Evolutionary conservation across 2,888 invertebrate genomes (phyloP).

Genomic region (Tiphia femorata): DNA sequence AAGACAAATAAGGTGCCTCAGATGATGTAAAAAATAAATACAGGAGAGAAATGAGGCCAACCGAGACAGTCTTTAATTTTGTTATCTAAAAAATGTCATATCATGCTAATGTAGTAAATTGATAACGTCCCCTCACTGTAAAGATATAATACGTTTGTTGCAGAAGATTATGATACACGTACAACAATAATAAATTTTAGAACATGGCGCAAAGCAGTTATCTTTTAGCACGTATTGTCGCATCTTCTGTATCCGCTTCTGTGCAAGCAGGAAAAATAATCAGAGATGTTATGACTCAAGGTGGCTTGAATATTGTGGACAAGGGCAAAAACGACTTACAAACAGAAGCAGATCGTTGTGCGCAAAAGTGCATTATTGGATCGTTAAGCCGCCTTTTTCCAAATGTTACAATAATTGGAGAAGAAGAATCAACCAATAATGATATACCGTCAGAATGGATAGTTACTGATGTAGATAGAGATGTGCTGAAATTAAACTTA

Average conservation of each 20-base stretch:
- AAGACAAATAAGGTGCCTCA: too few species aligned
- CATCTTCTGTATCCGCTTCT: slow-evolving; percentile 85
- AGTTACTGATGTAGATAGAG: slow-evolving; percentile 79
- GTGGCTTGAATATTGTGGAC: slow-evolving; percentile 91
- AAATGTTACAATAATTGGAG: slow-evolving; percentile 86
- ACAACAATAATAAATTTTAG: too few species aligned
- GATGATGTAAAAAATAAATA: too few species aligned
- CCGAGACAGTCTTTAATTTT: too few species aligned
- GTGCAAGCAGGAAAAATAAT: slow-evolving; percentile 90
- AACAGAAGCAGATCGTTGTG: slow-evolving; percentile 97
- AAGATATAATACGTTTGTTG: too few species aligned
- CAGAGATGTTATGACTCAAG: slow-evolving; percentile 89
- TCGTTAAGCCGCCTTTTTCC: slow-evolving; percentile 90
- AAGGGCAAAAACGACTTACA: slow-evolving; percentile 96
- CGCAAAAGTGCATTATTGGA: slow-evolving; percentile 92
- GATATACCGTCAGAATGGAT: slow-evolving; percentile 83
- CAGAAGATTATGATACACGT: too few species aligned
- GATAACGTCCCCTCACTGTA: too few species aligned
- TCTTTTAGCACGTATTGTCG: slow-evolving; percentile 79
- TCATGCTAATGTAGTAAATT: too few species aligned
- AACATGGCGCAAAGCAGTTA: slow-evolving; percentile 76
- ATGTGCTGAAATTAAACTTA: slow-evolving; percentile 76
- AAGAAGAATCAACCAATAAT: slow-evolving; percentile 82
- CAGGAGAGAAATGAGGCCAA: too few species aligned
- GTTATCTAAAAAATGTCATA: too few species aligned